phyloP scores from a whole-genome alignment of 2,113 vertebrate species.

The Phainopepla nitens region DNA sequence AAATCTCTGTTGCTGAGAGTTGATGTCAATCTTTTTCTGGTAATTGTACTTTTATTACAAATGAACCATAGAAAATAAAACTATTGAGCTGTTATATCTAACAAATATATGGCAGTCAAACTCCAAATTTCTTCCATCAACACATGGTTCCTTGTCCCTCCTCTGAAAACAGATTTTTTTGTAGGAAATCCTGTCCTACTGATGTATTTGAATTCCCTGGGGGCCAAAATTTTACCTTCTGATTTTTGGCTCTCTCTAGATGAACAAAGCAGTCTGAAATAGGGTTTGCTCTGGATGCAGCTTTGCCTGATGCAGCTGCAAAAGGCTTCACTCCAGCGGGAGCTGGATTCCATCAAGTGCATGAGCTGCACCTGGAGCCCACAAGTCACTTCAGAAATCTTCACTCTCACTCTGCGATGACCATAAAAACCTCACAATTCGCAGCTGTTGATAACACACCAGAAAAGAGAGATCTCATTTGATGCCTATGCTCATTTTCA shows the following conservation, averaged over 20 bases:
- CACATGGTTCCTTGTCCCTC: neutral
- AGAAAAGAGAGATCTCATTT: neutral
- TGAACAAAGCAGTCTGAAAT: neutral
- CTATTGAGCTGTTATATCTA: neutral
- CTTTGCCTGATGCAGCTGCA: neutral
- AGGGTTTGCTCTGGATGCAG: neutral
- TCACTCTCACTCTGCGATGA: neutral
- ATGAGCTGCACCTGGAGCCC: neutral
- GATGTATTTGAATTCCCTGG: neutral
- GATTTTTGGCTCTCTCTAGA: neutral
- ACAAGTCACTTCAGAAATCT: neutral
- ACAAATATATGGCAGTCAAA: neutral
- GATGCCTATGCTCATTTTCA: neutral
- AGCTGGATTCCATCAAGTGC: neutral
- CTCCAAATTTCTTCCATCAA: neutral
- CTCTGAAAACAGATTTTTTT: neutral
- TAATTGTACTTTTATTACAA: neutral
- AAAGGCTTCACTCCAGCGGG: rapidly evolving
- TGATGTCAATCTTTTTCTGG: neutral
- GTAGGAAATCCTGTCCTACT: neutral
- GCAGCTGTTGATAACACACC: neutral
- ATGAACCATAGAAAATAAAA: neutral
- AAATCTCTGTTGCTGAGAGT: neutral
- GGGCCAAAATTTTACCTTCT: neutral
- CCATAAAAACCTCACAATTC: neutral